Percentiles rank a stretch among this genome's conserved stretches.
phyloP scores from a whole-genome alignment of 1,140 invertebrate species.

The Anastrepha ludens region DNA sequence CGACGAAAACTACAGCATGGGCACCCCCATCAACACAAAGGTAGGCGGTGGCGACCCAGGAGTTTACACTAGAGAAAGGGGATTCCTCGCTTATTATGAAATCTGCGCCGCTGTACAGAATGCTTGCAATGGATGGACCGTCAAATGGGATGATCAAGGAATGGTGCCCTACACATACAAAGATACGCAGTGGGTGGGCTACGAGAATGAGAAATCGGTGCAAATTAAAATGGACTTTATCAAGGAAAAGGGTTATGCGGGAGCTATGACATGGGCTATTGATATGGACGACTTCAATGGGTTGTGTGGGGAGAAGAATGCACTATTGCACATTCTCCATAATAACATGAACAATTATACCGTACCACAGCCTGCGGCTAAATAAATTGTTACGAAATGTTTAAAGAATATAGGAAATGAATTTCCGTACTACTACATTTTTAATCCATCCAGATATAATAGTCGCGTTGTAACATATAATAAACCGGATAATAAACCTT shows the following conservation, averaged over 20 bases:
- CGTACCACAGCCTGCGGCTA: slow-evolving; percentile 79
- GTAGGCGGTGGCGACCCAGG: slow-evolving; percentile 86
- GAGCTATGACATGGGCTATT: slow-evolving; percentile 92
- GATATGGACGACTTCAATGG: slow-evolving; percentile 91
- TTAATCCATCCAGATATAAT: too few species aligned
- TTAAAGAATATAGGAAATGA: too few species aligned
- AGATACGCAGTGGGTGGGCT: slow-evolving; percentile 93
- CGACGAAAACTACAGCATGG: slow-evolving; percentile 87
- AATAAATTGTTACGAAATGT: too few species aligned
- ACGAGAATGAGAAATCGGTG: slow-evolving; percentile 81
- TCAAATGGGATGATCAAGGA: slow-evolving; percentile 87
- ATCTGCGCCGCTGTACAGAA: slow-evolving; percentile 85
- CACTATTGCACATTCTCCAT: slow-evolving; percentile 82
- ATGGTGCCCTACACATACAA: slow-evolving; percentile 90
- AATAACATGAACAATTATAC: slow-evolving; percentile 84
- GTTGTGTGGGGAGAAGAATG: slow-evolving; percentile 83
- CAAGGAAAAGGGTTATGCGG: slow-evolving; percentile 86
- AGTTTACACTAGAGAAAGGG: slow-evolving; percentile 88
- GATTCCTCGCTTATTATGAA: slow-evolving; percentile 93
- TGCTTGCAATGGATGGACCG: slow-evolving; percentile 83
- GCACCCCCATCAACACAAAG: slow-evolving; percentile 84
- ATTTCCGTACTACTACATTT: too few species aligned
- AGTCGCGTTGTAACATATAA: too few species aligned
- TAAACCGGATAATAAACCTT: too few species aligned
- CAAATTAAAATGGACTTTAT: slow-evolving; percentile 92